Evolutionary conservation across 2,797 vertebrate genomes (phyloP), one percentile per base, ranked within the genome.

Genomic region (Catamblyrhynchus diadema): DNA sequence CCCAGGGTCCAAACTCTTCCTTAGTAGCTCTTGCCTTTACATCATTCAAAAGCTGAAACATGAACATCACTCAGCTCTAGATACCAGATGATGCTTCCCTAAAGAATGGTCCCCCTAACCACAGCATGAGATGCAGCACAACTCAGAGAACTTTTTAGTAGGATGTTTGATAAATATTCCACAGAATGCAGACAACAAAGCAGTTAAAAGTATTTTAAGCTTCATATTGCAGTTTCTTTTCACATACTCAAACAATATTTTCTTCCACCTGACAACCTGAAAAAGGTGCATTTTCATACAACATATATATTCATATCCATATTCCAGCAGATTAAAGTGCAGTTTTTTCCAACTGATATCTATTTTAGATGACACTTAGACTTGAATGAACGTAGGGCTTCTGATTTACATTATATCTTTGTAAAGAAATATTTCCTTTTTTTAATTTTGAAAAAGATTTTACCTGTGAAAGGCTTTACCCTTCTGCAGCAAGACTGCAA

Each of bases 61-160:
- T 0, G 1, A 78, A 32, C 0, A 2, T 56, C 22, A 27, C 9
- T 50, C 9, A 47, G 56, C 23, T 64, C 56, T 45, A 64, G 45
- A 50, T 8, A 72, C 6, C 57, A 90, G 48, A 45, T 45, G 27
- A 67, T 47, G 60, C 8, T 60, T 74, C 60, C 57, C 25, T 17
- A 7, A 71, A 33, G 61, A 81, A 64, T 5, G 18, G 32, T 28
- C 5, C 1, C 30, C 9, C 19, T 50, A 72, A 74, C 17, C 27
- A 65, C 32, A 81, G 45, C 32, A 77, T n/a, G 51, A 80, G 51
- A 57, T 12, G 7, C 13, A n/a, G 65, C 42, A 81, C 35, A 57
- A 59, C 16, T 10, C 30, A 84, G 16, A 51, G 56, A 30, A 14
- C 4, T 18, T 59, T 59, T 72, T 23, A 66, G 41, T 27, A 24